These are phyloP conservation scores for Eriocheir sinensis DNA, from an alignment of 1,140 invertebrate species.

Conservation along the genomic window DNA sequence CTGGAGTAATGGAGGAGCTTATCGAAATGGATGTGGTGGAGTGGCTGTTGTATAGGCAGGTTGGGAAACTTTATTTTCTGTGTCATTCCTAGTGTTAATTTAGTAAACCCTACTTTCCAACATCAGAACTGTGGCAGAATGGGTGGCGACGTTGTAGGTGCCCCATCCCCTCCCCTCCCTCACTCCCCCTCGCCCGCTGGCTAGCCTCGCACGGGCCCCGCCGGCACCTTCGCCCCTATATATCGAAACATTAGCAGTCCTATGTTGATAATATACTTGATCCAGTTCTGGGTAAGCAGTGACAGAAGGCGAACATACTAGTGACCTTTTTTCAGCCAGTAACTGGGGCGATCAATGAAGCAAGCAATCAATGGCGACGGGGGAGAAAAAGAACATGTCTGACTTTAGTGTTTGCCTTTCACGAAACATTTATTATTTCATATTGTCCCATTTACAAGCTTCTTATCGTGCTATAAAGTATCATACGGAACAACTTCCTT, in stretches of 20 bases:
- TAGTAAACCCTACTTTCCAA: slow-evolving; percentile 8
- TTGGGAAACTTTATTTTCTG: not conserved
- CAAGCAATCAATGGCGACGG: not conserved
- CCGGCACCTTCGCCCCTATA: not conserved
- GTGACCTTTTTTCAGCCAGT: not conserved
- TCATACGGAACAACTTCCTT: too few relatives aligned
- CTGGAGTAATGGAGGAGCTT: not conserved
- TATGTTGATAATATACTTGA: not conserved
- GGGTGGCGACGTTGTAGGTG: not conserved
- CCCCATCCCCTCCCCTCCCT: not conserved
- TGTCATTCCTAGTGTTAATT: slow-evolving; percentile 5
- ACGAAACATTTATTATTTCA: too few relatives aligned
- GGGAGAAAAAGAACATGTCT: not conserved
- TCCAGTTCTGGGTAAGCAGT: not conserved
- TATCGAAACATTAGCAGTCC: not conserved
- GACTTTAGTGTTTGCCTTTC: not conserved
- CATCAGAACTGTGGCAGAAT: not conserved
- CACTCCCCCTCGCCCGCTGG: not conserved
- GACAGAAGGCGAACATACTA: not conserved
- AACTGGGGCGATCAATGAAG: not conserved
- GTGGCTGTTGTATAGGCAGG: slow-evolving; percentile 21
- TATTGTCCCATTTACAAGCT: too few relatives aligned
- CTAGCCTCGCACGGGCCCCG: slow-evolving; percentile 31
- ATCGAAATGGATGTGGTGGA: slow-evolving; percentile 1
- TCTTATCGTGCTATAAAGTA: too few relatives aligned